Conservation (phyloP, 2,113 vertebrate species). For the Catharus minimus region DNA sequence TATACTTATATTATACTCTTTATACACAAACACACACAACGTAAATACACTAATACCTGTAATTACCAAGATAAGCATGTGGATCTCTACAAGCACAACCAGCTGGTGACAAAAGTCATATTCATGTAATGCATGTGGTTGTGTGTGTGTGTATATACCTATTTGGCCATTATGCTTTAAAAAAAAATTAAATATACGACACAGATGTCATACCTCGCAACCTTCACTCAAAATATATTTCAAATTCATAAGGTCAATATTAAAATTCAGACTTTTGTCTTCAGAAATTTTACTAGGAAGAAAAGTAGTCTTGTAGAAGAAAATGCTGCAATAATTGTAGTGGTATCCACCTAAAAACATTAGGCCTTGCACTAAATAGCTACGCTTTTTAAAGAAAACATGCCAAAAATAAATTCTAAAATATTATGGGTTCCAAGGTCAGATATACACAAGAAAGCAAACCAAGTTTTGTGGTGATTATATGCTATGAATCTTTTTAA, state of each 20-base stretch:
- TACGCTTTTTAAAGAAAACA: background rate
- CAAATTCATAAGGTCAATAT: background rate
- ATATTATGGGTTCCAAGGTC: background rate
- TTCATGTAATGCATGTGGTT: constrained; percentile 4
- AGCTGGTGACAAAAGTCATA: constrained; percentile 58
- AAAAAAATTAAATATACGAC: background rate
- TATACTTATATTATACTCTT: constrained; percentile 62
- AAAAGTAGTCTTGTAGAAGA: background rate
- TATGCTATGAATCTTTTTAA: background rate
- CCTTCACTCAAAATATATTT: constrained; percentile 24
- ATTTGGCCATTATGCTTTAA: background rate
- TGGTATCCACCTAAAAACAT: background rate
- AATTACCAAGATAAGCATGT: constrained; percentile 30
- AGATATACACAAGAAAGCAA: background rate
- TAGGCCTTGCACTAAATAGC: background rate
- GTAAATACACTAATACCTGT: constrained; percentile 52
- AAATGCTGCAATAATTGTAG: background rate
- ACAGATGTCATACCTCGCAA: constrained; percentile 20
- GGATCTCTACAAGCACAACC: constrained; percentile 43
- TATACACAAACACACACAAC: constrained; percentile 64
- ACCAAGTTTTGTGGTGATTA: background rate
- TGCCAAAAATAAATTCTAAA: background rate
- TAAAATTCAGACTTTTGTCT: background rate
- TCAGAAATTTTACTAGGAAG: background rate
- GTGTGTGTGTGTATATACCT: constrained; percentile 57